These are phyloP conservation scores for Phania funesta DNA, from an alignment of 2,888 invertebrate species.

Conservation along the genomic window DNA sequence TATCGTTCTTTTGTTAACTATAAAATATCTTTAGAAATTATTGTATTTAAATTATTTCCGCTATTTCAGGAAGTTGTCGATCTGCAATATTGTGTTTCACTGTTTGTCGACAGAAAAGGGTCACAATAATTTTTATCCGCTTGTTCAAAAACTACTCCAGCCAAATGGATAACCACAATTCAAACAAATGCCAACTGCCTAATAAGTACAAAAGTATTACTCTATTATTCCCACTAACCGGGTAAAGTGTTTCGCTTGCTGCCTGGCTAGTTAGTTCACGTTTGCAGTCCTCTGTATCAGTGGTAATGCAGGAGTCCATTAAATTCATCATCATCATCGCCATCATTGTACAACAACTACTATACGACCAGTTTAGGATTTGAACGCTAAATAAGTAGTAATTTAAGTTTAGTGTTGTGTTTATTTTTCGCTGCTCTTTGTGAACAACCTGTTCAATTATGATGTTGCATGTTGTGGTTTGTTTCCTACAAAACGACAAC, in stretches of 20 bases:
- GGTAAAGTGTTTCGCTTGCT: conserved; percentile 17
- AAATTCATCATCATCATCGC: conserved; percentile 31
- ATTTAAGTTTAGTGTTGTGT: conserved; percentile 20
- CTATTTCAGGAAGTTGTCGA: too few relatives aligned
- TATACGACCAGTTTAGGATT: conserved; percentile 57
- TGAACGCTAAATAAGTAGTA: conserved; percentile 53
- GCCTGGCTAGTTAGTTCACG: conserved; percentile 2
- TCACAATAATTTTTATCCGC: conserved; percentile 4
- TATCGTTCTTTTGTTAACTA: too few relatives aligned
- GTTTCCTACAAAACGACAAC: conserved; percentile 28
- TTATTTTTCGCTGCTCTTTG: neutral
- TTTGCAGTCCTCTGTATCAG: conserved; percentile 24
- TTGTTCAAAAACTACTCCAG: neutral
- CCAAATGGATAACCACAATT: conserved; percentile 7
- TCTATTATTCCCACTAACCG: conserved; percentile 40
- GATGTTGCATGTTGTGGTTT: conserved; percentile 30
- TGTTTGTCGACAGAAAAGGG: conserved; percentile 18
- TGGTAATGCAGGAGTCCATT: conserved; percentile 46
- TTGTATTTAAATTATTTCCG: too few relatives aligned
- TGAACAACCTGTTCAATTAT: conserved; percentile 63
- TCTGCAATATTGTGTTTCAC: neutral
- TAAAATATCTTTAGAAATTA: too few relatives aligned
- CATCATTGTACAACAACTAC: conserved; percentile 38
- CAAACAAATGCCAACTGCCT: conserved; percentile 4
- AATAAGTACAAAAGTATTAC: conserved; percentile 22